phyloP scores from a whole-genome alignment of 2,113 vertebrate genomes.

The Phyllostomus hastatus region DNA sequence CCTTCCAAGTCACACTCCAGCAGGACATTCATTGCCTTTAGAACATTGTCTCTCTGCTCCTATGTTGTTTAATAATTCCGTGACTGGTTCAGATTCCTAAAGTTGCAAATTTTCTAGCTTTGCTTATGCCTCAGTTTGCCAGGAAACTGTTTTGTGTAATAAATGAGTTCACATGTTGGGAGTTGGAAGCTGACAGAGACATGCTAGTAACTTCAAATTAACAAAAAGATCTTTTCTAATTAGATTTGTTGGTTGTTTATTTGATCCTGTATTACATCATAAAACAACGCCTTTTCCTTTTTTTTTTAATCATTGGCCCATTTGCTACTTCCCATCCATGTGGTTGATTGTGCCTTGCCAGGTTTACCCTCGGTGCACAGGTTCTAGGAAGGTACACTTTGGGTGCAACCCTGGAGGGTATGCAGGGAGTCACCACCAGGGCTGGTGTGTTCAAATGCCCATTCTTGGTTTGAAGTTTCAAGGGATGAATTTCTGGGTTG shows the following conservation, averaged over 20 bases:
- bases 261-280: background rate
- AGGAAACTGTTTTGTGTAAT: no score
- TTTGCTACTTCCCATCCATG: background rate
- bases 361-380: background rate
- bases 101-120: background rate
- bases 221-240: background rate
- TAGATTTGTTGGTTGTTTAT: background rate
- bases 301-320: fast-evolving
- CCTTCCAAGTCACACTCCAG: background rate
- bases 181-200: background rate
- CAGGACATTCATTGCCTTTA: background rate
- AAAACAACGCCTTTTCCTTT: background rate
- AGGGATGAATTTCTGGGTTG: background rate
- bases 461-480: background rate
- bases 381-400: background rate
- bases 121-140: background rate
- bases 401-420: background rate
- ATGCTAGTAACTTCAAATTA: background rate
- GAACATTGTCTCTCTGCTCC: background rate
- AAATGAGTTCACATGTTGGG: background rate
- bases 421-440: background rate
- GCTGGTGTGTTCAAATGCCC: background rate
- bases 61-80: fast-evolving
- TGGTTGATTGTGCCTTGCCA: fast-evolving
- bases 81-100: background rate